Evolutionary conservation across 2,797 vertebrate species (phyloP), one percentile per base, ranked within the genome.

Genomic region (Telmatherina bonti): DNA sequence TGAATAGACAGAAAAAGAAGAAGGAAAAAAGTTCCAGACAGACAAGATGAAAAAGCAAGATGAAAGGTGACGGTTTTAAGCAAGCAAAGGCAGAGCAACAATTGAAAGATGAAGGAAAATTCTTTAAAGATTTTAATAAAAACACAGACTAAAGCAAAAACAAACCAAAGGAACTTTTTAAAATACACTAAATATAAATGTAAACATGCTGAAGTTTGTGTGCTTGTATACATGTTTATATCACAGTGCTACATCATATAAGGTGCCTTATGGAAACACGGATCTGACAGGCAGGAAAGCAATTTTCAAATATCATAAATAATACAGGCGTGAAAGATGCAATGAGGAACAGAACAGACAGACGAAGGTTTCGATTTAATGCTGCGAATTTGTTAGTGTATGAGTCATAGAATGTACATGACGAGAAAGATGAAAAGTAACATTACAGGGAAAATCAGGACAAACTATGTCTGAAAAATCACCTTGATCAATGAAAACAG

Each of bases 51-150:
- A 60, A 54, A 54, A n/a, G 68, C 54, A 13, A 78, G 81, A 90
- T 84, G 67, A 88, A 85, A 88, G 81, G 73, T 79, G 68, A 38
- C 70, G 73, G 55, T 81, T 29, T 83, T 73, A 77, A 82, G 87
- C 53, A 41, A 62, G 73, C 47, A 51, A 20, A 76, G 33, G 56
- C 65, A 76, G 58, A 71, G 76, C 85, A 85, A 81, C 62, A 43
- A 76, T 20, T 78, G 75, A 85, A 75, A 74, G 74, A 87, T 74
- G 68, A 89, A 82, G 63, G 54, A 70, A 68, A 41, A 59, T 62
- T 81, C 67, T 81, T 83, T 72, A 88, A 85, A 79, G 72, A 79
- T 82, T 41, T 67, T 82, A 74, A 7, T 8, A n/a, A 58, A 61
- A 70, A 70, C 62, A 56, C 41, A 49, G 24, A 72, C 43, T 27